These are phyloP conservation scores for Cybosia mesomella DNA, from an alignment of 2,888 invertebrate genomes.

Conservation along the genomic window DNA sequence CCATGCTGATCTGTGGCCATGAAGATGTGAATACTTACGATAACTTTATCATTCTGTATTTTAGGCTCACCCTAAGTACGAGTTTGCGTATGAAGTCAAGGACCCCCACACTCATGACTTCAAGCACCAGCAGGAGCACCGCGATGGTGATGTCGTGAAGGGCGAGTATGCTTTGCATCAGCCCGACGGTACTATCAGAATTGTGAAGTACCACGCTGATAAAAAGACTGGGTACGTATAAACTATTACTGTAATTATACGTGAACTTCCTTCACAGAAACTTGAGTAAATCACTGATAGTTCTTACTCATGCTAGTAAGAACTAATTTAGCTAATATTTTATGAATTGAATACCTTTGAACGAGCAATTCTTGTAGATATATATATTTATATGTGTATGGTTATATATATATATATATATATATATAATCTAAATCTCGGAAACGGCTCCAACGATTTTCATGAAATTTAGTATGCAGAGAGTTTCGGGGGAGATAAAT, in stretches of 20 bases:
- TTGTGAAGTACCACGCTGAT: slow-evolving; percentile 77
- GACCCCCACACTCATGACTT: slow-evolving; percentile 80
- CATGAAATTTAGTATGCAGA: too few species aligned
- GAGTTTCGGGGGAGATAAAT: too few species aligned
- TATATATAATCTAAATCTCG: too few species aligned
- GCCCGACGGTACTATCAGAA: slow-evolving; percentile 76
- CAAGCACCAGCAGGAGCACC: slow-evolving; percentile 65
- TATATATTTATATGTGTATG: too few species aligned
- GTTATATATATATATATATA: too few species aligned
- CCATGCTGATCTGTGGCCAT: background rate
- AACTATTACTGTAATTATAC: background rate
- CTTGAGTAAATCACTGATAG: too few species aligned
- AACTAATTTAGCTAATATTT: too few species aligned
- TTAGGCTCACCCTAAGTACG: slow-evolving; percentile 72
- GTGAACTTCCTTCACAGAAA: background rate
- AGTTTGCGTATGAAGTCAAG: slow-evolving; percentile 75
- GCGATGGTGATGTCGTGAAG: slow-evolving; percentile 67
- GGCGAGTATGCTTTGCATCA: slow-evolving; percentile 77
- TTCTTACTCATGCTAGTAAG: too few species aligned
- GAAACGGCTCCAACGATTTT: too few species aligned
- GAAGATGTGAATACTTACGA: background rate
- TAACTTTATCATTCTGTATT: background rate
- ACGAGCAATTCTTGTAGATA: too few species aligned
- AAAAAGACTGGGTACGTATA: slow-evolving; percentile 39
- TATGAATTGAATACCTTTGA: too few species aligned